A percentile compares a stretch with the other conserved stretches of the same genome.
These are phyloP conservation scores for Magallana nippona DNA, from an alignment of 2,888 invertebrate genomes.

Conservation along the genomic window DNA sequence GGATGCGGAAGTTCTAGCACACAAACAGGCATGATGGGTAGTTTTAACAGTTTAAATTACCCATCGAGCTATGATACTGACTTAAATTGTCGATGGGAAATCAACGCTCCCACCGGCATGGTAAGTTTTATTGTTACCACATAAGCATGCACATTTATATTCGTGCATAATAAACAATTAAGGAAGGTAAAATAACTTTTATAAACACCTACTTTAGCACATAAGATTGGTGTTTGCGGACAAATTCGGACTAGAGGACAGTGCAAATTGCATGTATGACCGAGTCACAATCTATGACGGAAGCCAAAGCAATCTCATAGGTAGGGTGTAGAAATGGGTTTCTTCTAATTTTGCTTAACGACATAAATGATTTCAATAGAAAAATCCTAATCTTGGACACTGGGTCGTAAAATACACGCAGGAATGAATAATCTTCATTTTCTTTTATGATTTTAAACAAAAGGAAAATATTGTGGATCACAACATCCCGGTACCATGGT, in stretches of 20 bases:
- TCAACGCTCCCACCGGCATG: constrained; percentile 52
- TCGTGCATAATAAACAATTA: too few species aligned
- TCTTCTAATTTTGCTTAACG: neutral
- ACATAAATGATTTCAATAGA: too few species aligned
- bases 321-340: neutral
- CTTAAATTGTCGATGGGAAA: constrained; percentile 58
- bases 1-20: constrained; percentile 56
- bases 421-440: too few species aligned
- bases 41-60: constrained; percentile 59
- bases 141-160: neutral
- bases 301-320: constrained; percentile 24
- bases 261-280: constrained; percentile 42
- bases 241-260: constrained; percentile 42
- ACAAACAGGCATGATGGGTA: constrained; percentile 55
- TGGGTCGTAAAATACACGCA: too few species aligned
- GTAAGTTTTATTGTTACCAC: constrained; percentile 10
- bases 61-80: constrained; percentile 55
- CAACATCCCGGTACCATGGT: constrained; percentile 52
- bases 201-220: too few species aligned
- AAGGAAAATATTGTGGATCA: constrained; percentile 64
- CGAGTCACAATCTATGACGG: constrained; percentile 44
- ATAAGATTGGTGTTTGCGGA: constrained; percentile 42
- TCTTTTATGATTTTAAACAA: neutral
- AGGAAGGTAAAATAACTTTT: too few species aligned
- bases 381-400: neutral